phyloP scores from a whole-genome alignment of 2,797 vertebrate species.

The Mormyrops attenuatus region DNA sequence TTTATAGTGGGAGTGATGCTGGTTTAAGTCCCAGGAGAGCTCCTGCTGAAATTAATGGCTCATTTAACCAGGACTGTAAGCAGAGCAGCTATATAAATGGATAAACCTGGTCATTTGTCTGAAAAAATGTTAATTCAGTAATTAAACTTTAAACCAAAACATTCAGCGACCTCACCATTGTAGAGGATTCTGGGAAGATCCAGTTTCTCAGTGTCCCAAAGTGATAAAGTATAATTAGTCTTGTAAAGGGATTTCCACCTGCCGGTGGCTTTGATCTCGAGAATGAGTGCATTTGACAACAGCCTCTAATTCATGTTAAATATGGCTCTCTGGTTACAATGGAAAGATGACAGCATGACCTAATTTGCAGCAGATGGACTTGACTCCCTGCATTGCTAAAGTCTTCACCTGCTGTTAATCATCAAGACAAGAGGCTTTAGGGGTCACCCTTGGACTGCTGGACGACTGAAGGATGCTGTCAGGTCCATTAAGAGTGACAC shows the following conservation, averaged over 20 bases:
- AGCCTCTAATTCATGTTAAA: constrained; percentile 4
- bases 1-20: neutral
- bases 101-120: neutral
- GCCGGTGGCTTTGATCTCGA: neutral
- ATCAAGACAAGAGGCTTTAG: neutral
- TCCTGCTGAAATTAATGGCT: neutral
- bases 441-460: neutral
- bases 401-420: neutral
- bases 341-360: neutral
- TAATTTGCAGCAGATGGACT: neutral
- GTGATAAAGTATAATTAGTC: neutral
- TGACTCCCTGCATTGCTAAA: neutral
- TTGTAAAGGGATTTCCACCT: neutral
- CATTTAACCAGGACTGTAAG: neutral
- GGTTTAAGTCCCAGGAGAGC: neutral
- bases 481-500: neutral
- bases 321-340: neutral
- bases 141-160: neutral
- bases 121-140: constrained; percentile 6
- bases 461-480: neutral
- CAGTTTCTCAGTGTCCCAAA: neutral
- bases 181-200: neutral
- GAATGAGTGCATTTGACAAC: neutral
- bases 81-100: neutral
- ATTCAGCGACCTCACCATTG: neutral